Evolutionary conservation across 1,140 invertebrate genomes (phyloP), one percentile per base, ranked within the genome.

Genomic region (Fragariocoptes setiger): DNA sequence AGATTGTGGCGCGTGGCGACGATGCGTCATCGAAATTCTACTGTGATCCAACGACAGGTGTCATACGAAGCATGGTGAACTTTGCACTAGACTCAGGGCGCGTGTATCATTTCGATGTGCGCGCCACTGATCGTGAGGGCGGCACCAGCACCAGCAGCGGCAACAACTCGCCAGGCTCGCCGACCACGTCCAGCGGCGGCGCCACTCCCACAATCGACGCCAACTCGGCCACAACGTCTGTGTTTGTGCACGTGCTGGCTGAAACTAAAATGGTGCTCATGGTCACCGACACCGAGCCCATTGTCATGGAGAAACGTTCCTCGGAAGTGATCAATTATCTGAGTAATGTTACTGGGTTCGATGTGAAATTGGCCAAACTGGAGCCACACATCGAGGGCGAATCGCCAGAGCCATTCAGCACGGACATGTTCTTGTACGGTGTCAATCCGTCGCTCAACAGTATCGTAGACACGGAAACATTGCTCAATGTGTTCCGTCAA

Each of bases 61-160:
- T 71, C 48, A 68, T 80, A 15, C 61, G 71, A n/a, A 65, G 71
- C 0, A 63, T 74, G 16, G 62, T 64, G 3, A 65, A 67, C 21
- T 68, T 72, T 44, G 54, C 60, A 2, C 57, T 65, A 22, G 70
- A 74, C 39, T 68, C 67, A 14, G 72, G 73, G 2, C 61, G 66
- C 44, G 69, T 78, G 25, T 78, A 72, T 50, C 72, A 72, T 2
- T 78, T 79, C 50, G 75, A 79, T 57, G 74, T 80, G n/a, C 76
- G 76, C 56, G 76, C 76, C 3, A 77, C 73, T 0, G 76, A 82
- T 52, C 65, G 67, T 43, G 51, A 60, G 37, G 76, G 76, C 0
- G 69, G 69, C 25, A 68, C 74, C 47, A n/a, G n/a, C n/a, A n/a
- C n/a, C n/a, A n/a, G n/a, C n/a, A n/a, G n/a, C n/a, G n/a, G n/a